phyloP scores from a whole-genome alignment of 2,888 invertebrate genomes.

The Megaustenia siamemsis region DNA sequence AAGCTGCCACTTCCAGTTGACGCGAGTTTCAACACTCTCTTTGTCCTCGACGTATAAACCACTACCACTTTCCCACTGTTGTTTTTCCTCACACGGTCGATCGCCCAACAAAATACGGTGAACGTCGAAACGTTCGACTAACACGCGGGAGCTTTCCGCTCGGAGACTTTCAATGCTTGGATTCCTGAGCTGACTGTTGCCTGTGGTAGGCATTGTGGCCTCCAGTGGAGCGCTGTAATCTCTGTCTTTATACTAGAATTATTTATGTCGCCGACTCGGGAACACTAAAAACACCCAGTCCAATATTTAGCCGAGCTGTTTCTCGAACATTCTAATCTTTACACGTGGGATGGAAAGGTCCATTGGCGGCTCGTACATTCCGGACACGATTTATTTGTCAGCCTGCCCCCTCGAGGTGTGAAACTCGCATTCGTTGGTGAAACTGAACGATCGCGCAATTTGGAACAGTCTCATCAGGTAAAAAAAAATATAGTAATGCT shows the following conservation, averaged over 20 bases:
- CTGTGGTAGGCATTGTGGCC: slow-evolving; percentile 30
- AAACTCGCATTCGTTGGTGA: too few species aligned
- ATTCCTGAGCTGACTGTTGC: not conserved
- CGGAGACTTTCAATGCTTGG: slow-evolving; percentile 19
- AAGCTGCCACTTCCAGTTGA: not conserved
- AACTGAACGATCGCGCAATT: too few species aligned
- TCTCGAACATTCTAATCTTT: too few species aligned
- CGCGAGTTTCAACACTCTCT: not conserved
- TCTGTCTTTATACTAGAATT: not conserved
- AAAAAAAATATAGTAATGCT: too few species aligned
- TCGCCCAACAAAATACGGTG: not conserved
- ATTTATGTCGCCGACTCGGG: not conserved
- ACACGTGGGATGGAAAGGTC: too few species aligned
- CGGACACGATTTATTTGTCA: too few species aligned
- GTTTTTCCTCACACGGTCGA: not conserved
- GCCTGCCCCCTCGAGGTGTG: too few species aligned
- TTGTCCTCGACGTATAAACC: slow-evolving; percentile 20
- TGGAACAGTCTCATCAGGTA: too few species aligned
- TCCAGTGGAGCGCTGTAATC: slow-evolving; percentile 11
- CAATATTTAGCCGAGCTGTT: not conserved
- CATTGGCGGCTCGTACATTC: too few species aligned
- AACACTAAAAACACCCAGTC: not conserved
- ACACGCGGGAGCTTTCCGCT: slow-evolving; percentile 32
- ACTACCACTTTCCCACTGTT: not conserved
- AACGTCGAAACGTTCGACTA: not conserved